These are phyloP conservation scores for Petrolisthes cinctipes DNA, from an alignment of 2,888 invertebrate species.

Conservation along the genomic window DNA sequence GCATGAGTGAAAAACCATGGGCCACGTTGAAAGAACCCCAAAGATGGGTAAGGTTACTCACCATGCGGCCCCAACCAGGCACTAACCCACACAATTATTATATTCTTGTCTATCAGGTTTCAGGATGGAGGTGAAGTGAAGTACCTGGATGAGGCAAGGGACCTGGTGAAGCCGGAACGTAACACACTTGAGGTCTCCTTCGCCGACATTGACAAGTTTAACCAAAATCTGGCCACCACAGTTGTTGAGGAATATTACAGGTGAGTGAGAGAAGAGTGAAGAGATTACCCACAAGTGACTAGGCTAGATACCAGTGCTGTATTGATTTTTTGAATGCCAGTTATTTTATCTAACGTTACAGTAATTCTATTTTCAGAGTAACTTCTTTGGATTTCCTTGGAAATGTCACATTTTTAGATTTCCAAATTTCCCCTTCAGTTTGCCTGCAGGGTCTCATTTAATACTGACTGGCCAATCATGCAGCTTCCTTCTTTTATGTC, in stretches of 20 bases:
- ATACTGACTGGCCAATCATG: too few relatives aligned
- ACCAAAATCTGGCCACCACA: conserved; percentile 90
- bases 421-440: too few relatives aligned
- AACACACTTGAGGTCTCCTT: conserved; percentile 93
- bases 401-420: too few relatives aligned
- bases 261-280: conserved; percentile 68
- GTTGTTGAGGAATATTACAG: conserved; percentile 95
- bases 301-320: too few relatives aligned
- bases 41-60: neutral
- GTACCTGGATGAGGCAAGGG: conserved; percentile 85
- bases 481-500: too few relatives aligned
- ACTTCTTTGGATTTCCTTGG: too few relatives aligned
- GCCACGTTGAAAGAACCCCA: neutral
- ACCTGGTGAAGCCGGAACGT: conserved; percentile 86
- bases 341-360: too few relatives aligned
- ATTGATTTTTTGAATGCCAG: too few relatives aligned
- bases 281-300: too few relatives aligned
- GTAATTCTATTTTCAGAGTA: too few relatives aligned
- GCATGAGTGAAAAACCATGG: neutral
- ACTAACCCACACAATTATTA: neutral
- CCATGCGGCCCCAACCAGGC: neutral
- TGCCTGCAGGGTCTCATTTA: too few relatives aligned
- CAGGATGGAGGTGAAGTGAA: conserved; percentile 84
- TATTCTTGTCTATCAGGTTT: conserved; percentile 77
- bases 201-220: conserved; percentile 93